These are phyloP conservation scores for Zosterops borbonicus DNA, from an alignment of 2,113 vertebrate genomes.

Conservation along the genomic window DNA sequence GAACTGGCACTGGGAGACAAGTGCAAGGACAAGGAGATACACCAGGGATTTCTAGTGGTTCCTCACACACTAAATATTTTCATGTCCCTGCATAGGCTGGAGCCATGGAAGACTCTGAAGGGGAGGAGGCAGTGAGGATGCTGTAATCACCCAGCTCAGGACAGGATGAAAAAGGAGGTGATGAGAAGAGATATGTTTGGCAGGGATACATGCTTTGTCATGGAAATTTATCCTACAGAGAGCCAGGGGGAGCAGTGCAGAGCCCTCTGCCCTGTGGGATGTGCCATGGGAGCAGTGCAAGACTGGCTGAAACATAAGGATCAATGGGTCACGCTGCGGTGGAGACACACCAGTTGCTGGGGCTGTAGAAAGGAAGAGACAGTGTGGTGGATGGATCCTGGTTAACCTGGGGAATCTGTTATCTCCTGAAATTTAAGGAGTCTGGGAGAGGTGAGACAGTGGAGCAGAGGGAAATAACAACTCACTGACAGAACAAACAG, in stretches of 20 bases:
- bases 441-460: background rate
- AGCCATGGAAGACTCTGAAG: background rate
- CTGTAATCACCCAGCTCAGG: background rate
- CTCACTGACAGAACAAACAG: background rate
- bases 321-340: fast-evolving
- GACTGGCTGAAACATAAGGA: background rate
- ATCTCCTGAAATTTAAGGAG: background rate
- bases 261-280: background rate
- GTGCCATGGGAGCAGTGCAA: background rate
- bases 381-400: background rate
- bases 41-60: background rate
- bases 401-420: background rate
- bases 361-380: background rate
- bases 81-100: background rate
- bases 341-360: background rate
- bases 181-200: background rate
- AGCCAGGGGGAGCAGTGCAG: background rate
- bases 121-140: background rate
- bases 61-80: background rate
- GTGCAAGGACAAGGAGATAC: background rate
- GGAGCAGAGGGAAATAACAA: background rate
- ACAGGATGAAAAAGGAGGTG: background rate
- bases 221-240: background rate
- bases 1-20: background rate
- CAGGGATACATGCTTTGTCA: background rate